These are phyloP conservation scores for Geococcyx californianus DNA, from an alignment of 2,113 vertebrate genomes.

Conservation along the genomic window DNA sequence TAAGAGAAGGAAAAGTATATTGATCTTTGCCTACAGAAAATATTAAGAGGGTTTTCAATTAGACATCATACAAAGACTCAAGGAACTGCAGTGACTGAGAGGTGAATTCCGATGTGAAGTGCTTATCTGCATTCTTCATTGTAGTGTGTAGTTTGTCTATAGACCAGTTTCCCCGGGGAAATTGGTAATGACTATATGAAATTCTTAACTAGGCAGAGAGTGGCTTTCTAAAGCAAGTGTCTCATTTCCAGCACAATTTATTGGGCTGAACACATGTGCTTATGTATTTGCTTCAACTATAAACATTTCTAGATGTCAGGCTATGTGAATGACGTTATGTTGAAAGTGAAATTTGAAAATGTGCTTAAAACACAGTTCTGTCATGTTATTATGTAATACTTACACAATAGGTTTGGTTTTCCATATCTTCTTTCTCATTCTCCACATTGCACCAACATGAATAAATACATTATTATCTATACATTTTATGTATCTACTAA, in stretches of 20 bases:
- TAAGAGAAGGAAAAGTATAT: neutral
- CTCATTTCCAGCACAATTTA: neutral
- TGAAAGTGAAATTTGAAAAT: neutral
- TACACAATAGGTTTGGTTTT: neutral
- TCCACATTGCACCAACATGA: neutral
- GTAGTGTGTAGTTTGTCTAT: neutral
- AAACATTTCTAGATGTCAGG: neutral
- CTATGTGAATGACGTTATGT: too few species aligned
- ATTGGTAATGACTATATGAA: neutral
- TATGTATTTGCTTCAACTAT: neutral
- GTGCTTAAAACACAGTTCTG: neutral
- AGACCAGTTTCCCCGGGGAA: neutral
- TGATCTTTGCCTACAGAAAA: neutral
- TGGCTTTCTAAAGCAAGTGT: neutral
- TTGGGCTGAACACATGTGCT: neutral
- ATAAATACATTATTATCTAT: neutral
- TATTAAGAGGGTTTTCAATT: neutral
- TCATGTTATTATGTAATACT: neutral
- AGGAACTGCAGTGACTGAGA: neutral
- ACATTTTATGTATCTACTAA: neutral
- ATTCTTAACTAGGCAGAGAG: neutral
- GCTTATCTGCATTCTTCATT: neutral
- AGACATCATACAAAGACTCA: neutral
- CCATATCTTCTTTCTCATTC: neutral
- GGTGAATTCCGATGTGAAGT: neutral